phyloP scores from a whole-genome alignment of 2,113 vertebrate species.

The Megaceryle maxima region DNA sequence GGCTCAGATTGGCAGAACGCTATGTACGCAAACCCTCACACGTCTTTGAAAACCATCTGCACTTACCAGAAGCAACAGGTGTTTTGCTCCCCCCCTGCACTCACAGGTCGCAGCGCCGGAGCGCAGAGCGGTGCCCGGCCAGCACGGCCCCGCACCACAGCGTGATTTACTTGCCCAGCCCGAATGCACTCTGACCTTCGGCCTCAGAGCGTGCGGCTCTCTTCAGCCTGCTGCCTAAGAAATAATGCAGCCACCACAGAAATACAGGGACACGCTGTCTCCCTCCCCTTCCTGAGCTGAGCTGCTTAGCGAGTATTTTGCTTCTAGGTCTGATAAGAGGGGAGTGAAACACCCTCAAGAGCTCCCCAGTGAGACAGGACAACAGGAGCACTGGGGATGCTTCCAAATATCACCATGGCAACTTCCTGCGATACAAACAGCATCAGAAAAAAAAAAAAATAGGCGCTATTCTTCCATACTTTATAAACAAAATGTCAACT shows the following conservation, averaged over 20 bases:
- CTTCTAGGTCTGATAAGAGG: background rate
- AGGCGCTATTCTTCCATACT: background rate
- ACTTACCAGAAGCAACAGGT: background rate
- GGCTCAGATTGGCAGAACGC: background rate
- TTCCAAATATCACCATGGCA: background rate
- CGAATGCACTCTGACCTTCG: fast-evolving
- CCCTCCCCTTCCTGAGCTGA: background rate
- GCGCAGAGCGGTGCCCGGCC: background rate
- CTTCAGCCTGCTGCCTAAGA: background rate
- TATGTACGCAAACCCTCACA: background rate
- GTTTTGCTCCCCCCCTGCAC: background rate
- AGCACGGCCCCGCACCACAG: background rate
- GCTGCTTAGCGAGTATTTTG: background rate
- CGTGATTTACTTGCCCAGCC: fast-evolving
- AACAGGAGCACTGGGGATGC: background rate
- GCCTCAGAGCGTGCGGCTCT: background rate
- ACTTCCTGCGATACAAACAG: background rate
- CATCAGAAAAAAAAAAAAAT: background rate
- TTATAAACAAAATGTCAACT: background rate
- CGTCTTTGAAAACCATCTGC: background rate
- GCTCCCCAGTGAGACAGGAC: background rate
- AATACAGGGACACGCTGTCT: fast-evolving
- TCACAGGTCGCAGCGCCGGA: background rate
- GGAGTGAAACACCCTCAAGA: background rate
- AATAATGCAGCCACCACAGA: background rate